Evolutionary conservation across 1,140 invertebrate species (phyloP), one percentile per base, ranked within the genome.

Genomic region (Stegodyphus mimosarum): DNA sequence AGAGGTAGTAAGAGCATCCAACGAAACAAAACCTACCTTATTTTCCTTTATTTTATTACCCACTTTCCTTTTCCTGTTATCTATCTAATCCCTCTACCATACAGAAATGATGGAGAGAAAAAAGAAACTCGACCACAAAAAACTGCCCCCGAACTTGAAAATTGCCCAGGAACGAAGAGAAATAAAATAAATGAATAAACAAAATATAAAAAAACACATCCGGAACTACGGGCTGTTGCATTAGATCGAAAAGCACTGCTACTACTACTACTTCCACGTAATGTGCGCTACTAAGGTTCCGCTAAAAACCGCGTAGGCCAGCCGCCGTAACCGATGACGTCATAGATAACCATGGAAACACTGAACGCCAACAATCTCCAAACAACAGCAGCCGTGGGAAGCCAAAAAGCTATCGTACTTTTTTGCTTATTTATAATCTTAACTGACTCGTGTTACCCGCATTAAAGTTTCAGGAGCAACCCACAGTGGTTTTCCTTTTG

Each of bases 321-420:
- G 60, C 70, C 79, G 52, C 79, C 71, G 71, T 83, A 71, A 83
- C 79, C 69, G 79, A 74, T 83, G 79, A 83, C 79, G 79, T 83
- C 79, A 83, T 67, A 52, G 50, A 73, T 83, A 73, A 74, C 79
- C 79, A 83, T 83, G 79, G 79, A 83, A 83, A 83, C 79, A 74
- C 79, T 66, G 60, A 33, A 67, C 78, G 67, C 67, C 78, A 80
- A 80, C 78, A 80, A 83, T 66, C 74, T 48, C 79, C 71, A 83
- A 83, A 83, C 79, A 83, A 73, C 79, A 66, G 52, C 51, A 73
- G 73, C 52, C 79, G 33, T 33, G 1, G 33, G 33, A 33, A 33
- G 33, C 33, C 33, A 33, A 33, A 33, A 33, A 33, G 33, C 33
- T 33, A 33, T 33, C 33, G 33, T 33, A 33, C 33, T 33, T 33